Evolutionary conservation across 1,140 invertebrate genomes (phyloP).

Genomic region (Chelonus insularis): DNA sequence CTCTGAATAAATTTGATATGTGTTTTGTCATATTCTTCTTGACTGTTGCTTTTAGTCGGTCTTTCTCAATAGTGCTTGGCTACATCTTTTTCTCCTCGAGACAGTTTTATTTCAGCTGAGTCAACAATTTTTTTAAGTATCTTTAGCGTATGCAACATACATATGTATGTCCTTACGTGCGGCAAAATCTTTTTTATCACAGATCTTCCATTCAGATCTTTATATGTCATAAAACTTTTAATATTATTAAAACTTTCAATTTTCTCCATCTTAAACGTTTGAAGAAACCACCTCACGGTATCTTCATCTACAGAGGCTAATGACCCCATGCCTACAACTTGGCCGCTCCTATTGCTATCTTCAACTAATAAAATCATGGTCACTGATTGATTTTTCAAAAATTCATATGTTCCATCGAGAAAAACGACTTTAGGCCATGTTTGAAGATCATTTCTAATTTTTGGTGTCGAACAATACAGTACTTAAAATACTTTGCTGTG

Average conservation of each 20-base stretch:
- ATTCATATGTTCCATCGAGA: slow-evolving; percentile 13
- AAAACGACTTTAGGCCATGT: slow-evolving; percentile 14
- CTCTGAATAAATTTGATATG: not conserved
- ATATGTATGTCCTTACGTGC: slow-evolving; percentile 14
- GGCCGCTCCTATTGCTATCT: not conserved
- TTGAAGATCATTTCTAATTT: slow-evolving; percentile 1
- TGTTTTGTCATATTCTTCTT: too few relatives aligned
- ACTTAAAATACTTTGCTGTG: too few relatives aligned
- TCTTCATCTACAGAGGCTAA: slow-evolving; percentile 7
- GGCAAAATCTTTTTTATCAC: slow-evolving; percentile 18
- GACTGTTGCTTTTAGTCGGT: too few relatives aligned
- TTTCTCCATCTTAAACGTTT: slow-evolving; percentile 3
- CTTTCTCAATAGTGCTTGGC: too few relatives aligned
- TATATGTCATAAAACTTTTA: slow-evolving; percentile 8
- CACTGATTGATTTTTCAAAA: not conserved
- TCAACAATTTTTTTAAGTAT: slow-evolving; percentile 10
- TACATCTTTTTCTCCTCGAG: not conserved
- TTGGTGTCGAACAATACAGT: too few relatives aligned
- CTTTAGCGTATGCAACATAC: slow-evolving; percentile 19
- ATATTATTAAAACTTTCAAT: not conserved
- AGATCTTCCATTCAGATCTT: slow-evolving; percentile 4
- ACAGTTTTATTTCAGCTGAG: slow-evolving; percentile 11
- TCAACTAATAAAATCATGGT: slow-evolving; percentile 11
- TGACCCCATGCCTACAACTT: slow-evolving; percentile 11
- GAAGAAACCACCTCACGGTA: slow-evolving; percentile 1